Percentiles rank a stretch among this genome's conserved stretches.
phyloP scores from a whole-genome alignment of 2,113 vertebrate species.

The Cyanoliseus patagonus region DNA sequence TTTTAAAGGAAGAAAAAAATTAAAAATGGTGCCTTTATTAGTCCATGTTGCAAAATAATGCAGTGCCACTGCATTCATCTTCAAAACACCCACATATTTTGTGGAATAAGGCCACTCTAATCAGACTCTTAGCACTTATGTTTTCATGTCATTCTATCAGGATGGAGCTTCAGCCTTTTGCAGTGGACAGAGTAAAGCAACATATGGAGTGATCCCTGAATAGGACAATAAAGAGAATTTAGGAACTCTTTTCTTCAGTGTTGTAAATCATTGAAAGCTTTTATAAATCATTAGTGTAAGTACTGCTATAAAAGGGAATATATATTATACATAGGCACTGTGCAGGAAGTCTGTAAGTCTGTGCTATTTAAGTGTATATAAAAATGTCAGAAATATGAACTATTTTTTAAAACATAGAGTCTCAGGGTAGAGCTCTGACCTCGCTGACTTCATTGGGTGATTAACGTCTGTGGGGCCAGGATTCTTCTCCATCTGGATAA shows the following conservation, averaged over 20 bases:
- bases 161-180: background rate
- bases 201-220: background rate
- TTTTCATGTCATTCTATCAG: background rate
- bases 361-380: background rate
- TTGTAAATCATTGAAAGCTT: background rate
- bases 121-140: background rate
- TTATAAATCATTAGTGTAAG: background rate
- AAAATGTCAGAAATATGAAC: constrained; percentile 15
- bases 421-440: background rate
- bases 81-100: background rate
- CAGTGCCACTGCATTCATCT: background rate
- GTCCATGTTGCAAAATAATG: background rate
- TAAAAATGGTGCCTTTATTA: background rate
- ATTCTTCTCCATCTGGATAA: background rate
- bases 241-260: background rate
- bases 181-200: background rate
- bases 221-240: background rate
- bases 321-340: background rate
- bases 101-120: background rate
- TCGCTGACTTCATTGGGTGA: background rate
- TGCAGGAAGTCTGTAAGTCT: background rate
- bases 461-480: background rate
- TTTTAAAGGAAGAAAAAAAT: background rate
- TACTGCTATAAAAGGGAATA: background rate
- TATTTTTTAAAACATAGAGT: background rate